A percentile compares a stretch with the other conserved stretches of the same genome.
These are phyloP conservation scores for Drosophila ercepeae DNA, from an alignment of 1,140 invertebrate species.

Conservation along the genomic window DNA sequence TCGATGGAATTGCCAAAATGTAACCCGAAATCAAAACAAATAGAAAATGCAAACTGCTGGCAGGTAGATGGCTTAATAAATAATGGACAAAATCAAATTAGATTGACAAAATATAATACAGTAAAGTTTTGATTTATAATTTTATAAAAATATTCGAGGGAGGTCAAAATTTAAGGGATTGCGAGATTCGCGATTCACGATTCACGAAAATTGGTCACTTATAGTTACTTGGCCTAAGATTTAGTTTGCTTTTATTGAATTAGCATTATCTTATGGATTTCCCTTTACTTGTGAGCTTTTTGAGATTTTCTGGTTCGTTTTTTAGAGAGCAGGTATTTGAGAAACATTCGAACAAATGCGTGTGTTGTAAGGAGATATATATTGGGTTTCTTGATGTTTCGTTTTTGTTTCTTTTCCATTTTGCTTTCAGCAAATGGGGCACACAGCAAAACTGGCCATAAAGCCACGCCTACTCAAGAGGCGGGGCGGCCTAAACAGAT, in stretches of 20 bases:
- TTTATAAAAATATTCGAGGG: background rate
- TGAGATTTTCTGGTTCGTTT: slow-evolving; percentile 42
- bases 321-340: slow-evolving; percentile 36
- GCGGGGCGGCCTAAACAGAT: slow-evolving; percentile 58
- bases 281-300: slow-evolving; percentile 45
- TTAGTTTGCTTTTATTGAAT: slow-evolving; percentile 35
- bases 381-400: slow-evolving; percentile 10
- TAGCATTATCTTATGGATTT: slow-evolving; percentile 6
- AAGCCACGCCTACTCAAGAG: background rate
- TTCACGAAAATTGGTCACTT: slow-evolving; percentile 45
- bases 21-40: slow-evolving; percentile 26
- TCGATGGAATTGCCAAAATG: slow-evolving; percentile 30
- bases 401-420: slow-evolving; percentile 30
- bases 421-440: slow-evolving; percentile 53
- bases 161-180: slow-evolving; percentile 1
- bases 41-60: slow-evolving; percentile 74
- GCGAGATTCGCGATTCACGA: slow-evolving; percentile 26
- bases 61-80: slow-evolving; percentile 71
- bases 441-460: slow-evolving; percentile 4
- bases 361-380: slow-evolving; percentile 24
- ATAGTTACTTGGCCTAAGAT: slow-evolving; percentile 64
- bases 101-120: slow-evolving; percentile 37
- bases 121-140: slow-evolving; percentile 6
- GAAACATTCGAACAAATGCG: slow-evolving; percentile 13
- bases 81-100: slow-evolving; percentile 37